phyloP scores from a whole-genome alignment of 2,113 vertebrate genomes.

The Megalops atlanticus region DNA sequence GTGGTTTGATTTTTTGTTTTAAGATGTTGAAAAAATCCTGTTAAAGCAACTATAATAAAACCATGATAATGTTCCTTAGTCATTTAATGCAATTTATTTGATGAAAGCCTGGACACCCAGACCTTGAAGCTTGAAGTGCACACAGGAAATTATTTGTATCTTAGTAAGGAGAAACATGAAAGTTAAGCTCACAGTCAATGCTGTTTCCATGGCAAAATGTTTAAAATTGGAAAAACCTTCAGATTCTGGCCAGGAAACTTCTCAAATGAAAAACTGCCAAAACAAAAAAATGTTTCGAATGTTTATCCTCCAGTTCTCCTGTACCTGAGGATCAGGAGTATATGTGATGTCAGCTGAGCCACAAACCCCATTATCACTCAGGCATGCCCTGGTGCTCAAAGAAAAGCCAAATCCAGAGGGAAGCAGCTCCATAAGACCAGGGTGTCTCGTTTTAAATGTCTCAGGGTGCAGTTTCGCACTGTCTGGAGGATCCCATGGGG shows the following conservation, averaged over 20 bases:
- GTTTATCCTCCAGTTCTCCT: background rate
- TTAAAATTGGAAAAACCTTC: background rate
- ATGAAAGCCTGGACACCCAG: background rate
- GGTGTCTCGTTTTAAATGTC: background rate
- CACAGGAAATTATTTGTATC: background rate
- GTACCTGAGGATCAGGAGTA: background rate
- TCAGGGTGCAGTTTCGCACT: background rate
- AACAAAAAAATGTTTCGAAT: background rate
- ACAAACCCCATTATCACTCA: background rate
- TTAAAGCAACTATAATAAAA: background rate
- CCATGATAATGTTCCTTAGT: background rate
- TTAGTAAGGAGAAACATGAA: background rate
- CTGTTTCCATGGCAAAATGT: background rate
- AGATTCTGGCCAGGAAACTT: slow-evolving; percentile 4
- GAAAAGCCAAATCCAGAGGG: background rate
- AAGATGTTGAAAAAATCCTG: background rate
- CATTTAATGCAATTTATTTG: background rate
- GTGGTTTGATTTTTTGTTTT: background rate
- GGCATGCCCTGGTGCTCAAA: background rate
- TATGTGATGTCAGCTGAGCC: background rate
- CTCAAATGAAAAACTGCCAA: slow-evolving; percentile 5
- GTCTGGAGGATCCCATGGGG: background rate
- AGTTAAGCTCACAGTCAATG: background rate
- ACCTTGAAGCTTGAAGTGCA: background rate
- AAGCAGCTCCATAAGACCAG: background rate